Conservation (phyloP, 2,888 invertebrate species). For the Ichneumoninae sp. region DNA sequence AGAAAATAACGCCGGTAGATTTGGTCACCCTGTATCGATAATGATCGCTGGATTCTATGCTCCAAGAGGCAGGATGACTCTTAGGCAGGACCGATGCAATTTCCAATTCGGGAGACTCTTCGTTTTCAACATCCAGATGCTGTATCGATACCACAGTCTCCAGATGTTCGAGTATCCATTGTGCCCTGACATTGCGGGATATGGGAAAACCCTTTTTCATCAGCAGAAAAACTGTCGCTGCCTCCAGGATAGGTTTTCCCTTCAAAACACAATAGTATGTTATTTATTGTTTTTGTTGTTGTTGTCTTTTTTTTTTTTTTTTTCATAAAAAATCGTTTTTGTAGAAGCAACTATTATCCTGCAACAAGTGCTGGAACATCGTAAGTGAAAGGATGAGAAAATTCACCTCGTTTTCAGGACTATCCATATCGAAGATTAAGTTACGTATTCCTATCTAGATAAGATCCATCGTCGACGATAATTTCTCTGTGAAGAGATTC, state of each 20-base stretch:
- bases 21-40: slow-evolving; percentile 86
- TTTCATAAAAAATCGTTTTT: too few relatives aligned
- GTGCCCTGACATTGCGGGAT: slow-evolving; percentile 89
- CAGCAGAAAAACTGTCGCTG: slow-evolving; percentile 88
- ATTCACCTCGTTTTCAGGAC: slow-evolving; percentile 71
- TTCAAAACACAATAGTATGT: slow-evolving; percentile 63
- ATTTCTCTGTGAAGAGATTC: neutral
- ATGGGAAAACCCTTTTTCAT: slow-evolving; percentile 90
- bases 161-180: slow-evolving; percentile 90
- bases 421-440: slow-evolving; percentile 66
- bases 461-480: slow-evolving; percentile 18
- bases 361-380: neutral
- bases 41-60: slow-evolving; percentile 83
- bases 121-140: slow-evolving; percentile 76
- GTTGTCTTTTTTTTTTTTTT: neutral
- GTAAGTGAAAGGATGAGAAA: slow-evolving; percentile 22
- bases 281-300: neutral
- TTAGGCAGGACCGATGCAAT: slow-evolving; percentile 88
- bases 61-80: slow-evolving; percentile 84
- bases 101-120: slow-evolving; percentile 86
- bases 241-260: slow-evolving; percentile 85
- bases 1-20: slow-evolving; percentile 87
- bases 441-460: slow-evolving; percentile 14
- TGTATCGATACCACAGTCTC: slow-evolving; percentile 86
- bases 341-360: neutral